phyloP scores from a whole-genome alignment of 2,888 invertebrate species.

The Napeogenes inachia region DNA sequence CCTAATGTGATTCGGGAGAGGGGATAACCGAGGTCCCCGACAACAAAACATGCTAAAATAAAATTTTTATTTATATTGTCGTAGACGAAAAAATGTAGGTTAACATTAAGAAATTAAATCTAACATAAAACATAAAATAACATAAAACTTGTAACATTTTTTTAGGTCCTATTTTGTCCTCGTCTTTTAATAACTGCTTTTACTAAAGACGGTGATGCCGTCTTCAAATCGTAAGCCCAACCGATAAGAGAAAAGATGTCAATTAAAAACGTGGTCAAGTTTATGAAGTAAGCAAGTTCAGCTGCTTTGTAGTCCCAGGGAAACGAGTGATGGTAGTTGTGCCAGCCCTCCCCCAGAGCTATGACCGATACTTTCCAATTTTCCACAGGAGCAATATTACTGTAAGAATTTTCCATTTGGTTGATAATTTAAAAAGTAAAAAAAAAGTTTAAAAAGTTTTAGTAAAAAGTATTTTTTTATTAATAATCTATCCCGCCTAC shows the following conservation, averaged over 20 bases:
- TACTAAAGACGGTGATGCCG: conserved; percentile 77
- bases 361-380: conserved; percentile 84
- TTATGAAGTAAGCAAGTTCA: conserved; percentile 84
- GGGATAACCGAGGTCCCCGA: no score
- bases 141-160: background rate
- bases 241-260: conserved; percentile 84
- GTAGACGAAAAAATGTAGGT: no score
- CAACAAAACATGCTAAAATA: no score
- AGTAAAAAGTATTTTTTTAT: no score
- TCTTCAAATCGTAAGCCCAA: conserved; percentile 87
- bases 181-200: conserved; percentile 70
- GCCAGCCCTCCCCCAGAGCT: conserved; percentile 93
- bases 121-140: background rate
- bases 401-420: conserved; percentile 45
- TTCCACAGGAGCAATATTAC: conserved; percentile 87
- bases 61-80: no score
- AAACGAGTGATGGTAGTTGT: conserved; percentile 96
- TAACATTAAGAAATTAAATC: no score
- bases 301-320: conserved; percentile 95
- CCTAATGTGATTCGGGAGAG: no score
- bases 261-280: conserved; percentile 82
- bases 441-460: no score
- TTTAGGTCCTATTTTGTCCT: conserved; percentile 48
- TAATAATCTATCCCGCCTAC: no score
- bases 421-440: no score